Conservation (phyloP, 2,797 vertebrate genomes). For the Poeciliopsis paucimaculata region DNA sequence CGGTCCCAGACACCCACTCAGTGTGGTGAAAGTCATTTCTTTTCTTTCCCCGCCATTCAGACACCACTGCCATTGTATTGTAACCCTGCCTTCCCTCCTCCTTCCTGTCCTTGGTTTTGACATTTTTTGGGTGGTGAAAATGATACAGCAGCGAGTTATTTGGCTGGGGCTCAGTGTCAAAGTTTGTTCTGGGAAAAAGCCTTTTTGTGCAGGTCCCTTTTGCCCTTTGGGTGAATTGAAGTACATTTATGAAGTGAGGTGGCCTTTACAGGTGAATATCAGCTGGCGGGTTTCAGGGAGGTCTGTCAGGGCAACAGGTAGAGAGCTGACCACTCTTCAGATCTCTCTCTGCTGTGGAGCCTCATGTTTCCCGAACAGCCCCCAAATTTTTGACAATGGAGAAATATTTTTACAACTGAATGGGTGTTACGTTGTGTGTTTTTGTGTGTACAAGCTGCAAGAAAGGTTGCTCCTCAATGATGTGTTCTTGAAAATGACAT, state of each 20-base stretch:
- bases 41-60: slow-evolving; percentile 55
- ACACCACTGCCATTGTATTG: slow-evolving; percentile 65
- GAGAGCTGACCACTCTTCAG: slow-evolving; percentile 49
- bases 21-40: slow-evolving; percentile 69
- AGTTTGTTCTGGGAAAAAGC: slow-evolving; percentile 52
- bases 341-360: slow-evolving; percentile 57
- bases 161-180: slow-evolving; percentile 48
- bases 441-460: slow-evolving; percentile 28
- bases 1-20: slow-evolving; percentile 58
- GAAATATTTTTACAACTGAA: slow-evolving; percentile 78
- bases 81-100: slow-evolving; percentile 42
- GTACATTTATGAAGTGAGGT: slow-evolving; percentile 33
- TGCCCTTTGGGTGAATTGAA: slow-evolving; percentile 38
- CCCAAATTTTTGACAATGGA: slow-evolving; percentile 66
- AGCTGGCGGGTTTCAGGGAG: slow-evolving; percentile 71
- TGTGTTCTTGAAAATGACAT: slow-evolving; percentile 58
- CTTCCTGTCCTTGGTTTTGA: slow-evolving; percentile 55
- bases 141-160: slow-evolving; percentile 58
- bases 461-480: slow-evolving; percentile 48
- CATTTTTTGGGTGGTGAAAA: slow-evolving; percentile 47
- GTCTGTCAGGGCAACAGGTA: slow-evolving; percentile 71
- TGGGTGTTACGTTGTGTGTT: slow-evolving; percentile 13
- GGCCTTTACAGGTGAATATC: slow-evolving; percentile 67
- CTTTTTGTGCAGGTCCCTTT: slow-evolving; percentile 52
- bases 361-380: slow-evolving; percentile 48